phyloP scores from a whole-genome alignment of 2,888 invertebrate species.

The Siphlonurus alternatus region DNA sequence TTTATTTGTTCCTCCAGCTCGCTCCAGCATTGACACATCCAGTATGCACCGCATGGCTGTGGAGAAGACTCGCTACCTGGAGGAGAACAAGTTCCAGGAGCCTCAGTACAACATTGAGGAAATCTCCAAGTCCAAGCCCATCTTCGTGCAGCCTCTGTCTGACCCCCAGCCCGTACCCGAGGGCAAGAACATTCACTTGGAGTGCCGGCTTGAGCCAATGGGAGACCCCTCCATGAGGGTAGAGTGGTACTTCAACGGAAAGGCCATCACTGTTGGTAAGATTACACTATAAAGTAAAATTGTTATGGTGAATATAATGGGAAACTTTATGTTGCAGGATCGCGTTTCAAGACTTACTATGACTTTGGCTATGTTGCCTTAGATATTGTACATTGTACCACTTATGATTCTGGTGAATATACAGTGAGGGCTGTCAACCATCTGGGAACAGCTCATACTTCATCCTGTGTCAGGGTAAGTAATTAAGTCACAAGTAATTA shows the following conservation, averaged over 20 bases:
- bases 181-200: conserved; percentile 79
- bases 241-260: conserved; percentile 91
- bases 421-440: conserved; percentile 87
- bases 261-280: conserved; percentile 62
- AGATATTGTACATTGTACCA: conserved; percentile 84
- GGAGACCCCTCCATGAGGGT: conserved; percentile 92
- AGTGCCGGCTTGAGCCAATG: conserved; percentile 85
- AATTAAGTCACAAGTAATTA: neutral
- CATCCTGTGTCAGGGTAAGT: conserved; percentile 61
- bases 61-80: conserved; percentile 75
- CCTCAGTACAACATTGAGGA: conserved; percentile 82
- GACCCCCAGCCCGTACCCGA: conserved; percentile 74
- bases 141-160: conserved; percentile 75
- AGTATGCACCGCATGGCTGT: conserved; percentile 76
- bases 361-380: conserved; percentile 96
- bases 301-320: conserved; percentile 3
- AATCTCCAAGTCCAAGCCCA: conserved; percentile 86
- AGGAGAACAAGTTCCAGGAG: conserved; percentile 69
- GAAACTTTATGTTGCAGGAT: conserved; percentile 28
- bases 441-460: conserved; percentile 81
- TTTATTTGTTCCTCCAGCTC: conserved; percentile 38
- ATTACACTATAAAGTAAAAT: neutral
- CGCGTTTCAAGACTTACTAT: conserved; percentile 84
- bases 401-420: conserved; percentile 91
- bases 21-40: conserved; percentile 74